Base-by-base conservation (phyloP, 2,797 vertebrate genomes). In the Chrysocyon brachyurus region DNA sequence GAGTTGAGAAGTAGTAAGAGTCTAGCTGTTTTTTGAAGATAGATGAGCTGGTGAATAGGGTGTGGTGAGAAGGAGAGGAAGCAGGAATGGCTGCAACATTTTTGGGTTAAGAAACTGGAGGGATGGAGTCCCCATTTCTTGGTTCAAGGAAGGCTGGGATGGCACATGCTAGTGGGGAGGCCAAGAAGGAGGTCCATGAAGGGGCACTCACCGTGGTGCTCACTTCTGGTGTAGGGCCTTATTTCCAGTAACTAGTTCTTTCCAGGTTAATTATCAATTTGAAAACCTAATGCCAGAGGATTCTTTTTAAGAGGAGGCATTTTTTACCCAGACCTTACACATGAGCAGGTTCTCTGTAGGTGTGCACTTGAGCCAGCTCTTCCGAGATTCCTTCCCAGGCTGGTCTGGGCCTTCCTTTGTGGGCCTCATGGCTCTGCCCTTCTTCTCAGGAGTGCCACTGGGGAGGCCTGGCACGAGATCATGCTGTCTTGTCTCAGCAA, bases 401-500 rank as follows among this genome's bases (percentile, higher is more conserved):
- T 77, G 2, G 70, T 10, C 70, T 4, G 1, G 21, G 22, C 54
- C 46, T 22, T 12, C 11, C 52, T n/a, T 12, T n/a, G 31, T 46
- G 73, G 40, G 84, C 31, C 91, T 97, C 40, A 96, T 1, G 0
- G 3, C 33, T 87, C 89, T 91, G 15, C 96, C 68, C 2, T 81
- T n/a, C 0, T 52, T 54, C 49, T 1, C 98, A 99, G 99, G 99
- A 99, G 99, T 1, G 99, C 99, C 52, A 99, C 99, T 0, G 99
- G 99, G 4, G 99, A 99, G 97, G 99, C 99, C 73, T 99, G 99
- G 99, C 99, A 99, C 0, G 99, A 99, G 98, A 99, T 99, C 98
- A 99, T 99, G 99, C 98, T 99, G 96, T 99, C 99, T 0, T 99
- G 99, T 97, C 92, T 99, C 95, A 99, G 99, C 96, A 98, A 99